phyloP scores from a whole-genome alignment of 2,888 invertebrate species.

The Chrysodeixis includens region DNA sequence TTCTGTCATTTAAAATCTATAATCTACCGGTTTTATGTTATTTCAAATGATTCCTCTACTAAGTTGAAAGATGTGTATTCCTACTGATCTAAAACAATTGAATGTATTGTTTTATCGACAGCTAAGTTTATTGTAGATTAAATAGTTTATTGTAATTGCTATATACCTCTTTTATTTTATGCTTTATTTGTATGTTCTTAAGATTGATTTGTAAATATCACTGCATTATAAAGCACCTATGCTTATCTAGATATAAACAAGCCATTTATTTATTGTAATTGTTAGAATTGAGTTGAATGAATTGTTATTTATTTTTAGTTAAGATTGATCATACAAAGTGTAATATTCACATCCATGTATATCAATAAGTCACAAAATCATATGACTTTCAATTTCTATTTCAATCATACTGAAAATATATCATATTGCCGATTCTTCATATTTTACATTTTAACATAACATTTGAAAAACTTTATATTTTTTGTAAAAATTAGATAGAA shows the following conservation, averaged over 20 bases:
- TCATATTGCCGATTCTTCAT: not conserved
- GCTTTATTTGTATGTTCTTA: not conserved
- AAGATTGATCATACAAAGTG: not conserved
- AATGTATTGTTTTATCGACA: not conserved
- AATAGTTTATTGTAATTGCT: not conserved
- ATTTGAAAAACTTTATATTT: not conserved
- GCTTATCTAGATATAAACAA: not conserved
- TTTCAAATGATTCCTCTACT: not conserved
- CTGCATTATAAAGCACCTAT: not conserved
- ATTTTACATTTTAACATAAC: not conserved
- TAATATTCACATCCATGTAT: not conserved
- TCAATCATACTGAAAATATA: not conserved
- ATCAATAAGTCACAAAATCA: not conserved
- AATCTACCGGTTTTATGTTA: too few relatives aligned
- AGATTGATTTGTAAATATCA: not conserved
- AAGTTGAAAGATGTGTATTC: constrained; percentile 1
- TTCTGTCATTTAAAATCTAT: too few relatives aligned
- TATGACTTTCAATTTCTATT: not conserved
- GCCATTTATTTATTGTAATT: not conserved
- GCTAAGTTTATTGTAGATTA: not conserved
- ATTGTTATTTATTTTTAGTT: not conserved
- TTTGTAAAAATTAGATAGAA: constrained; percentile 36
- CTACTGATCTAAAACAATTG: not conserved
- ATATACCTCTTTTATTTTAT: not conserved
- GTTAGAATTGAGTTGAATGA: not conserved